Evolutionary conservation across 2,113 vertebrate genomes (phyloP).

Genomic region (Cyprinus carpio): DNA sequence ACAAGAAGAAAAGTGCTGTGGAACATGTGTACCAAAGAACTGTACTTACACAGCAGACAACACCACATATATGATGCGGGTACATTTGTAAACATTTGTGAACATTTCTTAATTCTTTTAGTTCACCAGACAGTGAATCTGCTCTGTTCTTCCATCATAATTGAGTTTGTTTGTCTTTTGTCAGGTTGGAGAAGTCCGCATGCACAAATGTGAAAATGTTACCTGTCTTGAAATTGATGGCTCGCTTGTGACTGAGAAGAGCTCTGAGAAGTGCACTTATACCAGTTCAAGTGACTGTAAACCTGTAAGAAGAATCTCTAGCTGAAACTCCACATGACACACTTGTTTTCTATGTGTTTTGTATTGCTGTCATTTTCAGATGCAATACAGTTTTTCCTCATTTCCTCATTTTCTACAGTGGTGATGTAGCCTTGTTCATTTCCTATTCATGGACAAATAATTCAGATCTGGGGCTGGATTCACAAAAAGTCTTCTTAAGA

Average conservation of each 20-base stretch:
- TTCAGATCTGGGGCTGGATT: too few relatives aligned
- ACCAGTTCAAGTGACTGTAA: neutral
- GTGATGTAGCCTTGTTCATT: too few relatives aligned
- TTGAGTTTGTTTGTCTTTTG: neutral
- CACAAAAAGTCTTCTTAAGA: too few relatives aligned
- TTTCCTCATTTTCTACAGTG: too few relatives aligned
- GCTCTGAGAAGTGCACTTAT: neutral
- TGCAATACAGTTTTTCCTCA: too few relatives aligned
- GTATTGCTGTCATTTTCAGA: too few relatives aligned
- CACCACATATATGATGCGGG: neutral
- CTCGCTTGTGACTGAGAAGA: neutral
- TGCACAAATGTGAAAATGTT: neutral
- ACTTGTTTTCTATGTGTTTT: too few relatives aligned
- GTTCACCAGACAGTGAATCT: neutral
- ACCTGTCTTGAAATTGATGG: neutral
- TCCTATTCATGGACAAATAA: too few relatives aligned
- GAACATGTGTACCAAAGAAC: neutral
- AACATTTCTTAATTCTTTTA: neutral
- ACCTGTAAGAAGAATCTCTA: neutral
- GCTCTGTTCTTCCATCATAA: neutral
- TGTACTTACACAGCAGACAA: neutral
- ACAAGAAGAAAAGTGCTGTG: neutral
- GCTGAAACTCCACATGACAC: too few relatives aligned
- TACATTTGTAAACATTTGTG: neutral
- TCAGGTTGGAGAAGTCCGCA: constrained; percentile 71